Evolutionary conservation across 2,888 invertebrate genomes (phyloP).

Genomic region (Odontomyia ornata): DNA sequence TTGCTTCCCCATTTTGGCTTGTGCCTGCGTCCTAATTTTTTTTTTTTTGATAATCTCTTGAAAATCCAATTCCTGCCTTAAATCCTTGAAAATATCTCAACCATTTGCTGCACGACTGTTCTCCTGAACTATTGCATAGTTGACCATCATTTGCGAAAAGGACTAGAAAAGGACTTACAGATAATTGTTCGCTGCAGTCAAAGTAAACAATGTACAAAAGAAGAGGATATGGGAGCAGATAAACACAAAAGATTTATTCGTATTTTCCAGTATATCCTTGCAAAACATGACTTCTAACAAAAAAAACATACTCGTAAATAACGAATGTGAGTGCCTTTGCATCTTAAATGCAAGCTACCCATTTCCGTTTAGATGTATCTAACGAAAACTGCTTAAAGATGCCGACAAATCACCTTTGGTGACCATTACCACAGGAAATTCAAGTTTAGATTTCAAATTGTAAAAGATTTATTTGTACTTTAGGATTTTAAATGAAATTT

Average conservation of each 20-base stretch:
- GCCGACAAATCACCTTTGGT: constrained; percentile 4
- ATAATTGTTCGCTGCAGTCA: neutral
- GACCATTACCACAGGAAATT: neutral
- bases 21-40: no score
- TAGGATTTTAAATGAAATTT: neutral
- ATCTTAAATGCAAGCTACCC: neutral
- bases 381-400: neutral
- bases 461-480: neutral
- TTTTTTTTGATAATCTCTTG: no score
- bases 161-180: neutral
- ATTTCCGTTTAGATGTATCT: neutral
- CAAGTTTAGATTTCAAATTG: neutral
- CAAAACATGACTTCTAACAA: neutral
- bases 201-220: neutral
- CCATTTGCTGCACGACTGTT: neutral
- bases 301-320: no score
- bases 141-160: neutral
- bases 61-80: no score
- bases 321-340: neutral
- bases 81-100: no score
- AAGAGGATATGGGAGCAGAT: neutral
- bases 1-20: no score
- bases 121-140: neutral
- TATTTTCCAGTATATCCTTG: neutral
- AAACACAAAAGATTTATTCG: neutral